Conservation (phyloP, 30 jellyfish, hydroid and myxozoan genomes). For the Cassiopea xamachana region DNA sequence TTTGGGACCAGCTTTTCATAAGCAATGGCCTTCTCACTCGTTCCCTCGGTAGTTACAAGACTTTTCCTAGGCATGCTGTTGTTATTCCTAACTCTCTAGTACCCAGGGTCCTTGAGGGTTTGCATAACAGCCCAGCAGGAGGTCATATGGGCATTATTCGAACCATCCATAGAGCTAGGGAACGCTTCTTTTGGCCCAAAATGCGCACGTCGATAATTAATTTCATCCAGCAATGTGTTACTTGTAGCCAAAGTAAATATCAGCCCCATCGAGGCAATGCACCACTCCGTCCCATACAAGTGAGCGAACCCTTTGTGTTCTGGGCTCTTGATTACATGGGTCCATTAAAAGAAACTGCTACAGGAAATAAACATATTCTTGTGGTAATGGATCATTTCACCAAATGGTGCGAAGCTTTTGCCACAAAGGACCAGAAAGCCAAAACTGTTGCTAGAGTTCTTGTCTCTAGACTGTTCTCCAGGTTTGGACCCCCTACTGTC, state of each 20-base stretch:
- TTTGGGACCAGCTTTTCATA: no score
- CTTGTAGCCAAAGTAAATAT: constrained; percentile 50
- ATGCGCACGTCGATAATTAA: constrained; percentile 35
- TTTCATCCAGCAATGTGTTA: constrained; percentile 36
- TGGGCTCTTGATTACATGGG: no score
- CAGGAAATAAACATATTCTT: constrained; percentile 43
- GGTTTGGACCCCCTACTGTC: constrained; percentile 70
- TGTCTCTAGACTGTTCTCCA: constrained; percentile 38
- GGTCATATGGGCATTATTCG: constrained; percentile 58
- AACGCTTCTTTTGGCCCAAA: constrained; percentile 61
- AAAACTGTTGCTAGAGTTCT: constrained; percentile 52
- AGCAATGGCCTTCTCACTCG: no score
- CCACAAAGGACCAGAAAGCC: constrained; percentile 57
- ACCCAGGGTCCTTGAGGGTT: constrained; percentile 52
- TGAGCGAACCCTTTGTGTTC: constrained; percentile 56
- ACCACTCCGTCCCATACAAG: constrained; percentile 36
- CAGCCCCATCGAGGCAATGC: constrained; percentile 26
- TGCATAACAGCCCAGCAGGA: constrained; percentile 51
- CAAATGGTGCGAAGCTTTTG: constrained; percentile 80
- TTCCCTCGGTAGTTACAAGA: not conserved
- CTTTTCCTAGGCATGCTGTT: constrained; percentile 39
- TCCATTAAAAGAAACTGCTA: no score
- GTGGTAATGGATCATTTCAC: no score
- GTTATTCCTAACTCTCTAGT: constrained; percentile 40
- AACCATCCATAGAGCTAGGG: constrained; percentile 46